phyloP scores from a whole-genome alignment of 2,797 vertebrate species.

The Kryptolebias ocellatus region DNA sequence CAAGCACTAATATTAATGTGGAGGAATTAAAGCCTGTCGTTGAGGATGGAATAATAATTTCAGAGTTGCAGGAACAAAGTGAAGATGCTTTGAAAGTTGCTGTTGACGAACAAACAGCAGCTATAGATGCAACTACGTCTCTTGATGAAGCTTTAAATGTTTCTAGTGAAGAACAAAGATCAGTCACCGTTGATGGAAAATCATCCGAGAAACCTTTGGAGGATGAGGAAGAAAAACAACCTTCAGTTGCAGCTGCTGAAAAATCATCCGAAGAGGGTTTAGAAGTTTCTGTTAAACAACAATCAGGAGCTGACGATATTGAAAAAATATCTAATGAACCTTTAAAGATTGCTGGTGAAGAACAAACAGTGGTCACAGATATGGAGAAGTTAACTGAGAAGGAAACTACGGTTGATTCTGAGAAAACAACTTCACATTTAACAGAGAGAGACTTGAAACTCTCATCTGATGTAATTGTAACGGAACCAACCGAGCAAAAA shows the following conservation, averaged over 20 bases:
- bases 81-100: conserved; percentile 14
- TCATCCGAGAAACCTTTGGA: background rate
- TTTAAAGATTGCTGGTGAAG: conserved; percentile 6
- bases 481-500: conserved; percentile 19
- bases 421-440: conserved; percentile 18
- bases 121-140: conserved; percentile 23
- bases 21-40: conserved; percentile 13
- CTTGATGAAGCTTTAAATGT: conserved; percentile 8
- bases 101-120: conserved; percentile 1
- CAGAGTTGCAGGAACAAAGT: conserved; percentile 30
- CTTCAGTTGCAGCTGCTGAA: conserved; percentile 3
- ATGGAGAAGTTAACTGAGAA: conserved; percentile 13
- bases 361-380: background rate
- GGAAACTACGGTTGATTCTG: conserved; percentile 2
- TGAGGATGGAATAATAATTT: conserved; percentile 24
- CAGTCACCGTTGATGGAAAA: background rate
- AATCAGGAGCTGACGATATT: background rate
- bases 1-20: conserved; percentile 18
- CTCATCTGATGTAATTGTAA: conserved; percentile 6
- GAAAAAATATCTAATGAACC: conserved; percentile 18
- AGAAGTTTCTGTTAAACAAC: conserved; percentile 1
- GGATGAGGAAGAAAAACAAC: conserved; percentile 11
- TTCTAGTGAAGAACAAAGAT: conserved; percentile 12
- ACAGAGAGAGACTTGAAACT: conserved; percentile 13
- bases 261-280: conserved; percentile 5